phyloP scores from a whole-genome alignment of 2,888 invertebrate genomes.

The Leucophenga montana region DNA sequence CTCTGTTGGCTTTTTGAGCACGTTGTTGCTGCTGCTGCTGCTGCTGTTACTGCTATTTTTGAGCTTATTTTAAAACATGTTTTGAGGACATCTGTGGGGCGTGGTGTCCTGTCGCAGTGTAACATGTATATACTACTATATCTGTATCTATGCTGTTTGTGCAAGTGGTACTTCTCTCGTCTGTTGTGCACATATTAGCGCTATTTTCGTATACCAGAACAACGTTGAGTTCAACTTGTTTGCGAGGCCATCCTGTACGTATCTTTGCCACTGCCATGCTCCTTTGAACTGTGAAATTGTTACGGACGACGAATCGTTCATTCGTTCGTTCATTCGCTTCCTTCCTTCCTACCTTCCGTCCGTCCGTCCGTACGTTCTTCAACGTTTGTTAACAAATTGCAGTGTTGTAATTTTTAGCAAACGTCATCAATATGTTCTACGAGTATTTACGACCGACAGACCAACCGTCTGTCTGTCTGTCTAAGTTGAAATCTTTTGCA shows the following conservation, averaged over 20 bases:
- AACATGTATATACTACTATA: background rate
- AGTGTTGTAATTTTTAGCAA: constrained; percentile 17
- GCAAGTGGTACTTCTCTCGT: background rate
- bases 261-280: constrained; percentile 16
- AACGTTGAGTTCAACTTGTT: constrained; percentile 15
- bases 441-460: background rate
- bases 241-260: background rate
- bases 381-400: constrained; percentile 19
- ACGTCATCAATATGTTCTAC: constrained; percentile 22
- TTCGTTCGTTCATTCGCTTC: background rate
- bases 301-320: background rate
- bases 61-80: constrained; percentile 28
- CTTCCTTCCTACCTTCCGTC: too few species aligned
- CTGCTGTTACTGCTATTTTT: constrained; percentile 12
- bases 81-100: constrained; percentile 45
- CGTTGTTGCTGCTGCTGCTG: background rate
- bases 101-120: constrained; percentile 39
- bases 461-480: constrained; percentile 10
- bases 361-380: background rate
- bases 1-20: background rate
- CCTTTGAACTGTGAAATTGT: constrained; percentile 26
- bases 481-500: constrained; percentile 64
- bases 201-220: constrained; percentile 36
- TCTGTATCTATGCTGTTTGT: constrained; percentile 29
- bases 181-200: constrained; percentile 50